Base-by-base conservation (phyloP, 2,888 invertebrate genomes). In the Elaeidobius kamerunicus region DNA sequence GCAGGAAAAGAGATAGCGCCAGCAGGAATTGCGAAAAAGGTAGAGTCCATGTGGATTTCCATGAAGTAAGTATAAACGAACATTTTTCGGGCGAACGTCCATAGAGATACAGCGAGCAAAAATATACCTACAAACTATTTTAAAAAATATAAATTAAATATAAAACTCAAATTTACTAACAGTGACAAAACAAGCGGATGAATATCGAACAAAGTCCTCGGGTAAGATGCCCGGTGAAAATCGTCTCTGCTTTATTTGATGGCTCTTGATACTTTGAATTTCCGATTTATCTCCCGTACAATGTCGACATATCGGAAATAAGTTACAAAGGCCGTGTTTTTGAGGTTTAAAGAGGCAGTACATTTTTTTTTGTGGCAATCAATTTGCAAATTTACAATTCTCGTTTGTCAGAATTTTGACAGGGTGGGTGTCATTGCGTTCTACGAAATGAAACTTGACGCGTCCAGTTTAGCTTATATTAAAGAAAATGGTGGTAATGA, bases 1-100 rank as follows among this genome's bases (percentile, higher is more conserved):
- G 15, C 12, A 3, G 48, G 48, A 11, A 53, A 3, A 9, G 16
- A 18, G 3, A 48, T 3, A 7, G n/a, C 2, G 4, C 32, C 28
- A 38, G 43, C 38, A 12, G 48, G 48, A 11, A 44, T 11, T 12
- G 30, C 4, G 19, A 48, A 48, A 32, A 53, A 53, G 1, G 39
- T 43, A 9, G 48, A 3, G 17, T 53, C 53, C 16, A 30, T 38
- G 42, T 23, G 48, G 6, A 53, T 42, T 9, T 48, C 43, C 53
- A 53, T 53, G 36, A 54, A 42, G n/a, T 38, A 14, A 11, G 23
- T 32, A 17, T 47, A 46, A 6, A 30, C 18, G 11, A 28, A 19
- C 14, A 46, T 9, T 15, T 52, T 52, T 27, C 41, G 17, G 7
- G 34, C n/a, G n/a, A 52, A 42, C 2, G 41, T 36, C 41, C 30